Conservation (phyloP, 2,888 invertebrate species). For the Drosophila atroscutellata region DNA sequence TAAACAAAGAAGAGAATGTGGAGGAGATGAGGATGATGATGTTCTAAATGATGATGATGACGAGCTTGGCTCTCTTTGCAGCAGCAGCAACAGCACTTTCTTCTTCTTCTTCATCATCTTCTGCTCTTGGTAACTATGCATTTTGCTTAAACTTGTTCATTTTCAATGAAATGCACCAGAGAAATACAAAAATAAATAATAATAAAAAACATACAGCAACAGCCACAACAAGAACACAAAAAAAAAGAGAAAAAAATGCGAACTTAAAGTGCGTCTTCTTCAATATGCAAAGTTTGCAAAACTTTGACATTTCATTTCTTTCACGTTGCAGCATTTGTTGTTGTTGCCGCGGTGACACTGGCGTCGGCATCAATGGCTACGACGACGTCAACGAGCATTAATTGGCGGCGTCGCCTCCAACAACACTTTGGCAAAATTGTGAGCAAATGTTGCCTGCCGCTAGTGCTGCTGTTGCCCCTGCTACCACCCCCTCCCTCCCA, state of each 20-base stretch:
- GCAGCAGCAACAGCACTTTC: constrained; percentile 4
- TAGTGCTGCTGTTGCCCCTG: constrained; percentile 16
- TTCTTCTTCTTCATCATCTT: constrained; percentile 21
- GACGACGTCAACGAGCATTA: constrained; percentile 44
- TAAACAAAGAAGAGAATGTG: constrained; percentile 56
- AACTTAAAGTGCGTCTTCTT: constrained; percentile 43
- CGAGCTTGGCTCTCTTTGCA: constrained; percentile 38
- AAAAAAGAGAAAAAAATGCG: constrained; percentile 21
- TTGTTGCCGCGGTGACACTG: constrained; percentile 53
- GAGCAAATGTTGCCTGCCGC: constrained; percentile 35
- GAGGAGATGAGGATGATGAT: constrained; percentile 35
- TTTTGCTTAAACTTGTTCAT: constrained; percentile 46
- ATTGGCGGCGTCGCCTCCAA: constrained; percentile 67
- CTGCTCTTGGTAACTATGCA: constrained; percentile 33
- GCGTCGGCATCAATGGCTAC: constrained; percentile 60
- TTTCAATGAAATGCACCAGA: constrained; percentile 45
- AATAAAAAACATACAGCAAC: background rate
- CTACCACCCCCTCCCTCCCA: constrained; percentile 13
- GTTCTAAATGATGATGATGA: constrained; percentile 22
- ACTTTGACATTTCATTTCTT: constrained; percentile 57
- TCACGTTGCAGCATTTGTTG: constrained; percentile 51
- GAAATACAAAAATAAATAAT: constrained; percentile 18
- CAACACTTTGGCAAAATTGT: constrained; percentile 56
- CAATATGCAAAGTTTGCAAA: constrained; percentile 57
- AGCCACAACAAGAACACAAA: constrained; percentile 17